Evolutionary conservation across 2,888 invertebrate genomes (phyloP), one percentile per base, ranked within the genome.

Genomic region (Cyclophora albipunctata): DNA sequence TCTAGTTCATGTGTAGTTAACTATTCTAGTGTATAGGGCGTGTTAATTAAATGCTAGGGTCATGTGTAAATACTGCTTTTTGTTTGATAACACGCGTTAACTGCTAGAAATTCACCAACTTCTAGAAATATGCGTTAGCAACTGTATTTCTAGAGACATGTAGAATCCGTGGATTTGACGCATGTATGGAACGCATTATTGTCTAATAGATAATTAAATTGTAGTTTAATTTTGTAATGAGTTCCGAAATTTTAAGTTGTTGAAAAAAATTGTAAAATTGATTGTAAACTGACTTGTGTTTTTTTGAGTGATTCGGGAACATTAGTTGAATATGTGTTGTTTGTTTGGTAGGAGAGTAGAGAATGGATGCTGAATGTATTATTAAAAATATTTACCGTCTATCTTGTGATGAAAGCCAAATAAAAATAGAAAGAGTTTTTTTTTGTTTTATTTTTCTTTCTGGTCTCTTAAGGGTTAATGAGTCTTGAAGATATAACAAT

Each of bases 391-490:
- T 54, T 55, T 58, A 60, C 61, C 59, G 63, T 71, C 55, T 67
- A 60, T 60, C 57, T 75, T 74, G 81, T 85, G 77, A 81, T 78
- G 73, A 63, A 75, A 73, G 76, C 84, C 83, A 84, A 84, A 85
- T 85, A 83, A 80, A 84, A 66, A 73, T 78, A 75, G 72, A 60
- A 59, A 48, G 45, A 46, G 48, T 52, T 42, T 57, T 49, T 52
- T 58, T 48, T 59, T 53, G 35, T 66, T 66, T 63, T 54, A 55
- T 59, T 63, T 54, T 45, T 2, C 2, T 37, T 5, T 37, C 37
- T 20, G 20, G 20, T 20, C 20, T 20, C 2, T 20, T 20, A 20
- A n/a, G 20, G 20, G 20, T 20, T 20, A 20, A 20, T 20, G 20
- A 20, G 20, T 20, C 20, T 20, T 2, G 20, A 20, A 20, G 20